A percentile compares a stretch with the other conserved stretches of the same genome.
Evolutionary conservation across 2,797 vertebrate species (phyloP).

Genomic region (Poecilia wingei): DNA sequence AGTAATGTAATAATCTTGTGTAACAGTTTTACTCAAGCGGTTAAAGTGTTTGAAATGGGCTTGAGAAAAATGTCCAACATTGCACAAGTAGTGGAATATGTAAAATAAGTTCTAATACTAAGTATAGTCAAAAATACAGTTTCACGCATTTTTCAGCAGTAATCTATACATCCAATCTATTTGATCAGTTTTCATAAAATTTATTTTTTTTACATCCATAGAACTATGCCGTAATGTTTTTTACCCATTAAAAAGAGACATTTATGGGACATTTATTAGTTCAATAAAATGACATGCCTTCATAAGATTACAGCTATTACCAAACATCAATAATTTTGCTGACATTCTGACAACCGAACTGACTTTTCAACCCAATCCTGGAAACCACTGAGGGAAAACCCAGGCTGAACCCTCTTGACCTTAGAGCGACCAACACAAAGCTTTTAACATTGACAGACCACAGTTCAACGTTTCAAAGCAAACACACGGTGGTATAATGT

Average conservation of each 20-base stretch:
- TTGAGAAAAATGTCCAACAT: background rate
- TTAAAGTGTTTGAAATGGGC: background rate
- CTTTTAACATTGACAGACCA: constrained; percentile 58
- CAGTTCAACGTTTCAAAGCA: constrained; percentile 57
- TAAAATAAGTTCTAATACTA: background rate
- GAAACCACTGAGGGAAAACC: constrained; percentile 19
- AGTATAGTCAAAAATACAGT: background rate
- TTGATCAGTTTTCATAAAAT: background rate
- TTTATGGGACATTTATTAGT: no score
- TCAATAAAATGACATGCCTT: background rate
- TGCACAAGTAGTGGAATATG: background rate
- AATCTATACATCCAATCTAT: background rate
- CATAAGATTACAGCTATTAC: background rate
- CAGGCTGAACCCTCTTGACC: constrained; percentile 56
- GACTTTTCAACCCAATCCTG: background rate
- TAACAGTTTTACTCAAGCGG: background rate
- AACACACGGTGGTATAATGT: constrained; percentile 60
- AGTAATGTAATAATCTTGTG: background rate
- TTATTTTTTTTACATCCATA: background rate
- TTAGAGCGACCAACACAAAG: constrained; percentile 50
- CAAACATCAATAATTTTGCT: background rate
- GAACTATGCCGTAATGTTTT: background rate
- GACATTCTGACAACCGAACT: background rate
- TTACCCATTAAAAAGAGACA: no score
- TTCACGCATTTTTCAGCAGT: background rate